Evolutionary conservation across 2,113 vertebrate species (phyloP), one percentile per base, ranked within the genome.

Genomic region (Geococcyx californianus): DNA sequence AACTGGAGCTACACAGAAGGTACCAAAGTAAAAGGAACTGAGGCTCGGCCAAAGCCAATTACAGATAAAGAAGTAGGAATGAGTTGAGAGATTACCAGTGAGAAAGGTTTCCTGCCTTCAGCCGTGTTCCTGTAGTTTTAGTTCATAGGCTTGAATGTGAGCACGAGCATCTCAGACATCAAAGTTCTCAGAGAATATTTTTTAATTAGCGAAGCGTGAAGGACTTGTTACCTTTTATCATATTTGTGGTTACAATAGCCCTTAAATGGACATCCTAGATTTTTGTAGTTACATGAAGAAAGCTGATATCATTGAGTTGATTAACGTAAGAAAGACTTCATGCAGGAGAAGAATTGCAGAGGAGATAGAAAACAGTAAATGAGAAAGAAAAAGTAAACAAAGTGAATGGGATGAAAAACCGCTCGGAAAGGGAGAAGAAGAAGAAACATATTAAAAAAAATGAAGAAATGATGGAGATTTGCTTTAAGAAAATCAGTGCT

Each of bases 251-350:
- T 77, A 23, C 13, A 29, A 15, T 28, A 55, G 20, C 16, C n/a
- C 6, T 80, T 40, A 62, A 31, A 38, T 36, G 14, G 14, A 2
- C 78, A 23, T 21, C 6, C 13, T 36, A 0, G 19, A 16, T 34
- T 34, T 84, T 24, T 64, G 31, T 49, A 69, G 29, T 38, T 85
- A 17, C 7, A 85, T 11, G 28, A 59, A 87, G 33, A 74, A 68
- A 70, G 13, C 10, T 45, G 64, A 5, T 62, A 44, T 67, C 21
- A 59, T 9, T 29, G 7, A 36, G 1, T 3, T 62, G 28, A 62
- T 69, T 45, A 63, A 54, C 0, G 0, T 6, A 10, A 69, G 38
- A 72, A 64, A 34, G 7, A 1, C 10, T 72, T 79, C 12, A 24
- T n/a, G 40, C 3, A 59, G 29, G 9, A 68, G 19, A 16, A 52